phyloP scores from a whole-genome alignment of 2,113 vertebrate genomes.

The Isichthys henryi region DNA sequence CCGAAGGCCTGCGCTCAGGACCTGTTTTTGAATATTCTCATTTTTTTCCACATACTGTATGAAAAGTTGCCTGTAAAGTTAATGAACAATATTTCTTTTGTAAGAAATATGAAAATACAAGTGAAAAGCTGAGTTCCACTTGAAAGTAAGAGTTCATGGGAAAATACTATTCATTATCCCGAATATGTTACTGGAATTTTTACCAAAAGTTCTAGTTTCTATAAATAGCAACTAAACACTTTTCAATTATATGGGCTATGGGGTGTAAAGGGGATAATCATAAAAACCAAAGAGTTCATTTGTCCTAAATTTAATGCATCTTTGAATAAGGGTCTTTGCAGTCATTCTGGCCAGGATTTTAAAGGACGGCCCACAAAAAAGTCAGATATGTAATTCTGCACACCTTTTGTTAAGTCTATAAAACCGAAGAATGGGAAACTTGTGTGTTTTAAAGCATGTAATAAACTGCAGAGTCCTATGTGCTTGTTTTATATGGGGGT shows the following conservation, averaged over 20 bases:
- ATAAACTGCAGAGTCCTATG: background rate
- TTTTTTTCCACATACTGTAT: background rate
- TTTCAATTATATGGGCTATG: constrained; percentile 61
- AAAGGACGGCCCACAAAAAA: constrained; percentile 7
- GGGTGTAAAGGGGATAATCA: constrained; percentile 54
- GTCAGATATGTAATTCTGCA: constrained; percentile 41
- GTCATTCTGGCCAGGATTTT: constrained; percentile 16
- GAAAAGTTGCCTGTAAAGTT: background rate
- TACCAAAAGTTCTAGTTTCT: constrained; percentile 46
- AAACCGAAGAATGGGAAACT: constrained; percentile 23
- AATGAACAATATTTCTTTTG: background rate
- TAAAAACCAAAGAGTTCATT: constrained; percentile 61
- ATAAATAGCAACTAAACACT: constrained; percentile 59
- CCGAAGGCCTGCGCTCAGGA: background rate
- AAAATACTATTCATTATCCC: constrained; percentile 33
- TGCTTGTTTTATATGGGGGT: background rate
- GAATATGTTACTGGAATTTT: constrained; percentile 44
- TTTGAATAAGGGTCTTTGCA: constrained; percentile 48
- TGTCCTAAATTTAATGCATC: constrained; percentile 53
- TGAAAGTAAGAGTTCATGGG: constrained; percentile 21
- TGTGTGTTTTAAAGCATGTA: background rate
- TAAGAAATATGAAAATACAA: background rate
- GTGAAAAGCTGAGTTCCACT: background rate
- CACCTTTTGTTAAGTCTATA: constrained; percentile 30
- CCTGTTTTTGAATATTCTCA: background rate